phyloP scores from a whole-genome alignment of 1,140 invertebrate species.

The Ceratitis capitata region DNA sequence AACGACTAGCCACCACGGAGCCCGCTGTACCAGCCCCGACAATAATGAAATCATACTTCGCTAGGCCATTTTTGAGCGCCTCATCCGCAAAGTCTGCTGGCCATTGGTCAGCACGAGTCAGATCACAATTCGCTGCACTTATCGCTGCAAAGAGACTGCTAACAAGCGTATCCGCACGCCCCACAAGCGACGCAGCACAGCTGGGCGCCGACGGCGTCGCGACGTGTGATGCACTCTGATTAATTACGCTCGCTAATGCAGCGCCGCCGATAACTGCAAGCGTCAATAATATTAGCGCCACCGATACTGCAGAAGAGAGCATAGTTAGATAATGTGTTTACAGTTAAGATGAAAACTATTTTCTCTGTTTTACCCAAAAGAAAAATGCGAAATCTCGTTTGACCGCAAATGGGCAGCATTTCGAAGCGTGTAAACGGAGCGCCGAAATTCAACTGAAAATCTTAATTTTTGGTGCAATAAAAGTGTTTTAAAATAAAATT shows the following conservation, averaged over 20 bases:
- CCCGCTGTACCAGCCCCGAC: constrained; percentile 73
- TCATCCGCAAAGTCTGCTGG: constrained; percentile 67
- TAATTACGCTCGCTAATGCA: not conserved
- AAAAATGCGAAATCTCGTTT: not conserved
- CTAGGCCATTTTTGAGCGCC: constrained; percentile 51
- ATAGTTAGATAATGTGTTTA: not conserved
- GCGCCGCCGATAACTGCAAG: not conserved
- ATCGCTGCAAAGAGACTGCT: constrained; percentile 66
- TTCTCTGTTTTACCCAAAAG: not conserved
- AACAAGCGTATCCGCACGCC: constrained; percentile 65
- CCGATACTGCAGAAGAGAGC: not conserved
- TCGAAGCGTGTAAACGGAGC: not conserved
- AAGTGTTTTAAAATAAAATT: not conserved
- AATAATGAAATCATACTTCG: constrained; percentile 68
- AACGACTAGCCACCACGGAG: constrained; percentile 67
- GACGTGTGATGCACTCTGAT: too few species aligned
- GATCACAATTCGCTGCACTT: constrained; percentile 66
- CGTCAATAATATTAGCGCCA: not conserved
- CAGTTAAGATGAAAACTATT: not conserved
- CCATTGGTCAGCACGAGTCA: constrained; percentile 68
- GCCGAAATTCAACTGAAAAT: not conserved
- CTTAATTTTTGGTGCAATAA: not conserved
- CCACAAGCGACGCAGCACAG: not conserved
- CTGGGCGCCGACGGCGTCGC: not conserved
- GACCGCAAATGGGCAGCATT: not conserved